Percentiles rank a stretch among this genome's conserved stretches.
Evolutionary conservation across 2,113 vertebrate species (phyloP).

Genomic region (Butorides virescens): DNA sequence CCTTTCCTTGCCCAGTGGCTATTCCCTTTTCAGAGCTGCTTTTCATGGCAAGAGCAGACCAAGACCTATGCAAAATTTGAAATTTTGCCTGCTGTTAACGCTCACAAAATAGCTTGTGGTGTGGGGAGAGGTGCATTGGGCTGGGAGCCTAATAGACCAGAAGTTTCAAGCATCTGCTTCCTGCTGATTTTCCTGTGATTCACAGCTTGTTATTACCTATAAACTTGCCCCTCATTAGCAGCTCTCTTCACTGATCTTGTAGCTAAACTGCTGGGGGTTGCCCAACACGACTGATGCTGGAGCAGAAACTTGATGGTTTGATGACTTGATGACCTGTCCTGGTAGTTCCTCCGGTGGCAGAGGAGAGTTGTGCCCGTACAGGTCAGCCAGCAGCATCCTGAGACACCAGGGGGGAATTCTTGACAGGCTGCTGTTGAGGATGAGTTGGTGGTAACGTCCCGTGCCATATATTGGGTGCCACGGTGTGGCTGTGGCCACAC

Average conservation of each 20-base stretch:
- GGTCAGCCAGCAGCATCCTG: background rate
- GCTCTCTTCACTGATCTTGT: background rate
- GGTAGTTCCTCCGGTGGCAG: rapidly evolving
- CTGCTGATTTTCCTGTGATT: background rate
- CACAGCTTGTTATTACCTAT: background rate
- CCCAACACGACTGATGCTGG: background rate
- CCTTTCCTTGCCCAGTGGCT: background rate
- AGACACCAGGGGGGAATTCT: background rate
- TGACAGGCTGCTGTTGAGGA: background rate
- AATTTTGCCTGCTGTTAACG: background rate
- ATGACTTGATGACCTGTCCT: no score
- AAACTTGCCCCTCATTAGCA: background rate
- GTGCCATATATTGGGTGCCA: background rate
- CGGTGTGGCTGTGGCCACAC: background rate
- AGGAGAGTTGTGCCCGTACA: background rate
- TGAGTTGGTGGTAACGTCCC: background rate
- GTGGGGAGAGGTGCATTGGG: background rate
- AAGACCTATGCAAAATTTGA: background rate
- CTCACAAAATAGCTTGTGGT: background rate
- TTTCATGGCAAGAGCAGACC: background rate
- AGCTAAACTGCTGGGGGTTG: background rate
- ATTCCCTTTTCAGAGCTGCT: background rate
- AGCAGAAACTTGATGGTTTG: background rate
- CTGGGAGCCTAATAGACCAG: background rate
- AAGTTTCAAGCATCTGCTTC: background rate